Percentiles rank a stretch among this genome's conserved stretches.
These are phyloP conservation scores for Physella acuta DNA, from an alignment of 1,140 invertebrate species.

Conservation along the genomic window DNA sequence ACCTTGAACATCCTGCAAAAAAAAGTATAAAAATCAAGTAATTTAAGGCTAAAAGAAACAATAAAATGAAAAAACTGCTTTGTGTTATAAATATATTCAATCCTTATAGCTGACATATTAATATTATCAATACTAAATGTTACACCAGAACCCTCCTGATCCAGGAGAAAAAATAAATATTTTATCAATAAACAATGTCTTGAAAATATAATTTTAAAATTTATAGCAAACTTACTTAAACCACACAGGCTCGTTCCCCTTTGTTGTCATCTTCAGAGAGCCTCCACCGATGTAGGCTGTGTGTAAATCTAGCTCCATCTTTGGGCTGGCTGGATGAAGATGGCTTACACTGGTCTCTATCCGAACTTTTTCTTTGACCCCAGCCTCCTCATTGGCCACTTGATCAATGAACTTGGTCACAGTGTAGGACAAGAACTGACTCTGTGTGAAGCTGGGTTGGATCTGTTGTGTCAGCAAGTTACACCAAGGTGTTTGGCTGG, in stretches of 20 bases:
- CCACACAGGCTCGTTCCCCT: background rate
- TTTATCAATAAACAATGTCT: background rate
- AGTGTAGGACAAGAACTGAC: conserved; percentile 13
- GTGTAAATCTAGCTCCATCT: conserved; percentile 6
- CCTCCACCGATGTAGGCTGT: conserved; percentile 3
- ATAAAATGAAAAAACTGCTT: background rate
- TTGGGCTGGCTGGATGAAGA: background rate
- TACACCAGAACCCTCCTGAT: background rate
- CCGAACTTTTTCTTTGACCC: conserved; percentile 1
- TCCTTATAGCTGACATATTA: background rate
- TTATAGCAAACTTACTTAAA: conserved; percentile 15
- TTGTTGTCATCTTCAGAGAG: conserved; percentile 2
- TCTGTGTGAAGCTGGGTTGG: conserved; percentile 12
- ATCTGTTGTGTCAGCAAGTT: conserved; percentile 14
- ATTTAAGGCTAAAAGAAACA: background rate
- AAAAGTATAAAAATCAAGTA: background rate
- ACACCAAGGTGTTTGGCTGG: conserved; percentile 1
- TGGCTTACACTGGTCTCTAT: background rate
- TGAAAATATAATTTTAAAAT: background rate
- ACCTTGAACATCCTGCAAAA: conserved; percentile 2
- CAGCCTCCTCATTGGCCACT: background rate
- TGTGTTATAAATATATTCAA: background rate
- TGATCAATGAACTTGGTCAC: background rate
- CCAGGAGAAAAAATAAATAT: background rate
- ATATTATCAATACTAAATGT: background rate